Percentiles rank a stretch among this genome's conserved stretches.
Conservation (phyloP, 2,888 invertebrate genomes). For the Orgyia antiqua region DNA sequence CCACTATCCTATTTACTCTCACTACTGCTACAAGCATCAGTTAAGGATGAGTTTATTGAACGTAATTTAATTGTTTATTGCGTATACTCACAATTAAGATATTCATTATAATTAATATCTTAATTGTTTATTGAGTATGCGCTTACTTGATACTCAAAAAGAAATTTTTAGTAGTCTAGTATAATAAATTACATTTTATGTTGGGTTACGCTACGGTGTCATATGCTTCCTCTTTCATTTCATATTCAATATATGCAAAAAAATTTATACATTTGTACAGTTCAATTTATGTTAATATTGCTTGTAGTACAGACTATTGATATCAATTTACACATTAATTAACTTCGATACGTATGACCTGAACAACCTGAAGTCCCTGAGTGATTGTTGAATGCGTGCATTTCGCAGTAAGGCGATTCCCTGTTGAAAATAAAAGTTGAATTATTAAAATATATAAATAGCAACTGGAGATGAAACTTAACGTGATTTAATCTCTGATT, state of each 20-base stretch:
- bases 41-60: no score
- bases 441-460: no score
- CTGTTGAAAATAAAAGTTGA: constrained; percentile 37
- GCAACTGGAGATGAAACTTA: background rate
- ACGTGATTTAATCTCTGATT: no score
- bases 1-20: no score
- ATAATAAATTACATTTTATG: no score
- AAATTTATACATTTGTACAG: constrained; percentile 63
- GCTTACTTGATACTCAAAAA: no score
- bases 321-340: constrained; percentile 52
- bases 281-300: constrained; percentile 56
- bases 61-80: no score
- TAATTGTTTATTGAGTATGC: no score
- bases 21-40: no score
- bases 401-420: constrained; percentile 65
- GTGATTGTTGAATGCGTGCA: constrained; percentile 61
- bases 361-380: constrained; percentile 71
- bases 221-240: constrained; percentile 29
- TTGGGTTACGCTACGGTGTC: constrained; percentile 36
- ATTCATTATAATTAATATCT: no score
- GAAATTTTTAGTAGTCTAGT: no score
- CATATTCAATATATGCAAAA: constrained; percentile 40
- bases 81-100: no score
- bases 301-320: constrained; percentile 70
- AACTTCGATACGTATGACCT: constrained; percentile 65